Conservation (phyloP, 2,888 invertebrate genomes). For the Campoletis raptor region DNA sequence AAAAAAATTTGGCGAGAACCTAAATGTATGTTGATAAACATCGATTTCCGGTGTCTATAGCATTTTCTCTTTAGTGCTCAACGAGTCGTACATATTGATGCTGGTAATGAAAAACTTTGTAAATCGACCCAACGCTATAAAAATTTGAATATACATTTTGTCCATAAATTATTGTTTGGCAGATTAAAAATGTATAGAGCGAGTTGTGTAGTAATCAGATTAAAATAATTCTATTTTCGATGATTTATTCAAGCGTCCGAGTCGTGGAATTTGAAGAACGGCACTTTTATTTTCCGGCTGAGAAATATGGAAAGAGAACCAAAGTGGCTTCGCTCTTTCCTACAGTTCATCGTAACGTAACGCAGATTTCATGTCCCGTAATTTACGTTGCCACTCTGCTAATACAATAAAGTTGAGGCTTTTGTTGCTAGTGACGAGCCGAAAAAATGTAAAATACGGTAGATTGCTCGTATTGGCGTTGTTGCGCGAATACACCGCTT, state of each 20-base stretch:
- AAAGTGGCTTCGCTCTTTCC: neutral
- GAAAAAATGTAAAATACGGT: slow-evolving; percentile 1
- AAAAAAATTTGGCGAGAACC: neutral
- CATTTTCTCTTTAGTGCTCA: neutral
- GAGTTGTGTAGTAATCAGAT: neutral
- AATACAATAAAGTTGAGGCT: neutral
- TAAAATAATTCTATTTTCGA: neutral
- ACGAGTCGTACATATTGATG: neutral
- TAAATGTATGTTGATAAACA: neutral
- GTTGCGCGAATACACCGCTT: slow-evolving; percentile 9
- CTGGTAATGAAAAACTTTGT: neutral
- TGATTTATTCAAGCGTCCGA: neutral
- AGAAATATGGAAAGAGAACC: neutral
- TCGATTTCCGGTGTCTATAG: neutral
- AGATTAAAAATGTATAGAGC: neutral
- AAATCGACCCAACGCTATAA: neutral
- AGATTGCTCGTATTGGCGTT: slow-evolving; percentile 2
- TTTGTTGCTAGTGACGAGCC: neutral
- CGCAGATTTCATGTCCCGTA: neutral
- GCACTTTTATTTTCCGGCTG: neutral
- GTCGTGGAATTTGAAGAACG: neutral
- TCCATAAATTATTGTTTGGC: neutral
- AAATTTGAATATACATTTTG: neutral
- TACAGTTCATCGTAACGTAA: neutral
- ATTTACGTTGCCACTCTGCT: neutral